phyloP scores from a whole-genome alignment of 2,797 vertebrate genomes.

The Poeciliopsis infans region DNA sequence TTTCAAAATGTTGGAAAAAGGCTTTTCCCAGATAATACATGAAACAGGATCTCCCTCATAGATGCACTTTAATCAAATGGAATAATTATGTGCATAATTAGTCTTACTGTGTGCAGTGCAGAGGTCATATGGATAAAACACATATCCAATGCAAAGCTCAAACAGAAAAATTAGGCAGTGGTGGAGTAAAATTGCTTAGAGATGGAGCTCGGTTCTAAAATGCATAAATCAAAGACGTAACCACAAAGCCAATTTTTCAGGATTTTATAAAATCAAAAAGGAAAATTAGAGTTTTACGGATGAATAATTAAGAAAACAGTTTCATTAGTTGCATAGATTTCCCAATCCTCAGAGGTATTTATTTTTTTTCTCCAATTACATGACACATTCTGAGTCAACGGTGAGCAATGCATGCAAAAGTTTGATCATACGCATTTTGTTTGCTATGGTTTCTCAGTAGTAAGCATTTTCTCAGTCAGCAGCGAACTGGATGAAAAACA shows the following conservation, averaged over 20 bases:
- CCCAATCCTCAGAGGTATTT: background rate
- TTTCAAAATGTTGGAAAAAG: conserved; percentile 39
- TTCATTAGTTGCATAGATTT: background rate
- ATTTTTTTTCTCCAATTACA: background rate
- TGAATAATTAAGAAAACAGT: background rate
- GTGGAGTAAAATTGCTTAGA: background rate
- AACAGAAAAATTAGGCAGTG: background rate
- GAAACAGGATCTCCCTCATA: conserved; percentile 30
- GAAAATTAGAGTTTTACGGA: background rate
- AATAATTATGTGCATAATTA: conserved; percentile 7
- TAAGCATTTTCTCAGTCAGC: background rate
- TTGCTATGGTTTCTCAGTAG: background rate
- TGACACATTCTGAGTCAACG: background rate
- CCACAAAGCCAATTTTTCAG: background rate
- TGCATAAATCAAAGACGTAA: background rate
- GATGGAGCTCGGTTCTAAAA: background rate
- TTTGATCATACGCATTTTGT: background rate
- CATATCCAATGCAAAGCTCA: conserved; percentile 11
- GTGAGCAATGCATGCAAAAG: background rate
- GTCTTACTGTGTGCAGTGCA: background rate
- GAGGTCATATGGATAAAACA: conserved; percentile 9
- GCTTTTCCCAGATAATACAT: conserved; percentile 32
- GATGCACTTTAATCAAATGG: conserved; percentile 36
- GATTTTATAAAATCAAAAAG: too few species aligned
- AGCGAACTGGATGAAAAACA: background rate